Conservation (phyloP, 1,140 invertebrate species). For the Bombus balteatus region DNA sequence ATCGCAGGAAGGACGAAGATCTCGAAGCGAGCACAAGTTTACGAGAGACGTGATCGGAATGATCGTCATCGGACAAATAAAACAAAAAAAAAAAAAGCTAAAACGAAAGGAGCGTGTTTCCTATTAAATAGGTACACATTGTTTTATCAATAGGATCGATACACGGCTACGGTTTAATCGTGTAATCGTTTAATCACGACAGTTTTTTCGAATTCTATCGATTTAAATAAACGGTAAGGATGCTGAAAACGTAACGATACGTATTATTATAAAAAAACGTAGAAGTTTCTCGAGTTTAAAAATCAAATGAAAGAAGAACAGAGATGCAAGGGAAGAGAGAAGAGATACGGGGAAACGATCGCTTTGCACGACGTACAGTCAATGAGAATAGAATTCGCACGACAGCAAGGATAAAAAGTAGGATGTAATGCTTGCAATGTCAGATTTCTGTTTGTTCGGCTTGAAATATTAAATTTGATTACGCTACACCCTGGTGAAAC, state of each 20-base stretch:
- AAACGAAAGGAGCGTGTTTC: conserved; percentile 7
- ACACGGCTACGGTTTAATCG: conserved; percentile 30
- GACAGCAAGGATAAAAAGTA: neutral
- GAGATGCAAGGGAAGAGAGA: neutral
- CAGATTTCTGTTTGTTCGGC: neutral
- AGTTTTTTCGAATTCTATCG: conserved; percentile 32
- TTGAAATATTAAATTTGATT: conserved; percentile 5
- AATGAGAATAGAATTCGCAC: neutral
- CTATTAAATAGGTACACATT: conserved; percentile 28
- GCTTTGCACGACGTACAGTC: neutral
- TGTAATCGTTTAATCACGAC: conserved; percentile 37
- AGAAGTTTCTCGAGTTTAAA: conserved; percentile 11
- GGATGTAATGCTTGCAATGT: no score
- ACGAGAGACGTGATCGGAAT: neutral
- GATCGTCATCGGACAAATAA: conserved; percentile 14
- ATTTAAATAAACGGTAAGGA: conserved; percentile 13
- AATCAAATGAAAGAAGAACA: neutral
- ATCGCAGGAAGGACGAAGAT: neutral
- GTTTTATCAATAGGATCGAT: conserved; percentile 1
- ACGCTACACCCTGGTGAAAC: no score
- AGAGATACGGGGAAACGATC: neutral
- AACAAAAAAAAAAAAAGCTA: neutral
- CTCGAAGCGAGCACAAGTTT: neutral
- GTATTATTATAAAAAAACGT: neutral
- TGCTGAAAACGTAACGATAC: neutral